Evolutionary conservation across 1,140 invertebrate species (phyloP).

Genomic region (Samia ricini): DNA sequence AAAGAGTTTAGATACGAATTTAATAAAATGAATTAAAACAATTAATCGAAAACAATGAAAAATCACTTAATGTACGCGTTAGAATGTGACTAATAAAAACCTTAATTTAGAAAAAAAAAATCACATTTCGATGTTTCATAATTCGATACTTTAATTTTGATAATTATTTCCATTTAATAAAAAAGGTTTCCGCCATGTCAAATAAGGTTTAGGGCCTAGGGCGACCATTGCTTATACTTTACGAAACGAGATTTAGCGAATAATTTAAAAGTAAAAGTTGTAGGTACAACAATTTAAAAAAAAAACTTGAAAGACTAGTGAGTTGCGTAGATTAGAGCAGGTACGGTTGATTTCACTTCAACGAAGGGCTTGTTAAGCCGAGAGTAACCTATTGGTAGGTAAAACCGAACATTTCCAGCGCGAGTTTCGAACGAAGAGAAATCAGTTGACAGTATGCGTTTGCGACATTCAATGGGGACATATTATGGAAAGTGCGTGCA

Average conservation of each 20-base stretch:
- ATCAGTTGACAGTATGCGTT: slow-evolving; percentile 21
- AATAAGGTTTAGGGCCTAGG: too few relatives aligned
- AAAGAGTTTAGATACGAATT: too few relatives aligned
- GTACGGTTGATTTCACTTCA: slow-evolving; percentile 22
- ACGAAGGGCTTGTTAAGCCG: slow-evolving; percentile 12
- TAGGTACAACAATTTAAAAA: slow-evolving; percentile 7
- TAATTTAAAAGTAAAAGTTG: slow-evolving; percentile 14
- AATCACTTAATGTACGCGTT: too few relatives aligned
- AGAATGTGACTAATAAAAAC: too few relatives aligned
- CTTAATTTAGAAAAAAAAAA: too few relatives aligned
- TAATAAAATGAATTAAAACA: too few relatives aligned
- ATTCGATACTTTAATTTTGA: too few relatives aligned
- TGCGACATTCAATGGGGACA: slow-evolving; percentile 17
- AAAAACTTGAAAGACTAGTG: slow-evolving; percentile 12
- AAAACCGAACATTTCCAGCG: slow-evolving; percentile 24
- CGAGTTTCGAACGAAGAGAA: slow-evolving; percentile 19
- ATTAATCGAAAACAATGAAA: too few relatives aligned
- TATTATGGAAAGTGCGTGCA: slow-evolving; percentile 3
- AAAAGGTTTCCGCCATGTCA: too few relatives aligned
- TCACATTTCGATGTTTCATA: too few relatives aligned
- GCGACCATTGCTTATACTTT: too few relatives aligned
- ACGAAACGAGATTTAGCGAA: neutral
- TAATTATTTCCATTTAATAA: too few relatives aligned
- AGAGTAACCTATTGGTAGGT: slow-evolving; percentile 7
- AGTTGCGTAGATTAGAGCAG: slow-evolving; percentile 9